A percentile compares a stretch with the other conserved stretches of the same genome.
phyloP scores from a whole-genome alignment of 2,113 vertebrate genomes.

The Emydocephalus ijimae region DNA sequence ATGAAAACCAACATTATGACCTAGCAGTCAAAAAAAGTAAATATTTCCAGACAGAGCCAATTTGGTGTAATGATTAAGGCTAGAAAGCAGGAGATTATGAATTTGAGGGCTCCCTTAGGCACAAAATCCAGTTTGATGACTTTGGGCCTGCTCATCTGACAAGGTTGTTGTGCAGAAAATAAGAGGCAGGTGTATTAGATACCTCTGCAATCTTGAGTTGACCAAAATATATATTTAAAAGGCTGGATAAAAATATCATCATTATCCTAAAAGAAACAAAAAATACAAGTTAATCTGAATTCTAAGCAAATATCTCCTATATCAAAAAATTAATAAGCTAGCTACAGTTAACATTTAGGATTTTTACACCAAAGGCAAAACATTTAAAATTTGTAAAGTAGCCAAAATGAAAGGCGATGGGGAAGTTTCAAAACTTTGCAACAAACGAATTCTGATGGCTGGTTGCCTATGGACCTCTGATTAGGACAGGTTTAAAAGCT shows the following conservation, averaged over 20 bases:
- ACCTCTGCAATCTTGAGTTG: not conserved
- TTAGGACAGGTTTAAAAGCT: constrained; percentile 58
- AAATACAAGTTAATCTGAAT: not conserved
- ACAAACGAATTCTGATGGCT: constrained; percentile 20
- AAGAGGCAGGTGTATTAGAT: not conserved
- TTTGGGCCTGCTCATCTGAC: not conserved
- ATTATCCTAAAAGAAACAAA: not conserved
- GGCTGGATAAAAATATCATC: not conserved
- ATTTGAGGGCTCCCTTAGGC: not conserved
- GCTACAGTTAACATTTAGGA: not conserved
- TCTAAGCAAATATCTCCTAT: not conserved
- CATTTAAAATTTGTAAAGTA: accelerated
- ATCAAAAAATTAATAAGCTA: not conserved
- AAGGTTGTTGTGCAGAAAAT: not conserved
- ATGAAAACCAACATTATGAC: not conserved
- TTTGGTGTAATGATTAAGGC: not conserved
- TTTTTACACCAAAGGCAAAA: accelerated
- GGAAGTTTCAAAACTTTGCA: not conserved
- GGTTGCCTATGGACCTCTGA: constrained; percentile 48
- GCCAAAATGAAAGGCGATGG: not conserved
- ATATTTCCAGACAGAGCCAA: not conserved
- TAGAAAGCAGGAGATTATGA: not conserved
- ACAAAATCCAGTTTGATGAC: not conserved
- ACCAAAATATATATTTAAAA: not conserved
- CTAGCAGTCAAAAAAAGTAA: constrained; percentile 4